Evolutionary conservation across 2,888 invertebrate genomes (phyloP), one percentile per base, ranked within the genome.

Genomic region (Plutella xylostella): DNA sequence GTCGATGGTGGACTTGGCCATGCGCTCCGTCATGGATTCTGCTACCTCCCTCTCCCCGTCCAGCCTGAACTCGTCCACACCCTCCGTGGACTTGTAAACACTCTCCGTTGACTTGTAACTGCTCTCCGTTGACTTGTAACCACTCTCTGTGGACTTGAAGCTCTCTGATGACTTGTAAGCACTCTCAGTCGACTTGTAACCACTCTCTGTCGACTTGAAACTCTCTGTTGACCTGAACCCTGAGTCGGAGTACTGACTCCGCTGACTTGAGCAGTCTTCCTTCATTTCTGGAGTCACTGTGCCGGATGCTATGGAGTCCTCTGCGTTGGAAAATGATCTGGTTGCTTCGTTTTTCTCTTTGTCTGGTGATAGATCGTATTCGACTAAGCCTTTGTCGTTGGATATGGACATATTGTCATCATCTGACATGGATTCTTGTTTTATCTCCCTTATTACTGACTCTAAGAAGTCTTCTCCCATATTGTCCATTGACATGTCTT

Each of bases 381-480:
- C 83, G 0, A 80, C 80, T 39, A 83, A 55, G 0, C 68, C 72
- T 50, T 76, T 80, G 20, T 82, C 80, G 18, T 73, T 72, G 45
- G 66, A 38, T 20, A 22, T 68, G n/a, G n/a, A n/a, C n/a, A n/a
- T n/a, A n/a, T n/a, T n/a, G 0, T 56, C 60, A 2, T 75, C 73
- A 1, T 78, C 82, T 44, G 64, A 69, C 48, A 78, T 58, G 33
- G 64, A 63, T 38, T 77, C 79, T 42, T 76, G 71, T 48, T 80
- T 80, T 5, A 83, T 79, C 52, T 83, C 83, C 48, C 78, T 79
- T 35, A 83, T 80, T 1, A 83, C 72, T 0, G 82, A 78, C 54
- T 83, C 83, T 31, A 83, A 55, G 49, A 83, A 83, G 0, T 82
- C 83, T 22, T 82, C 79, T 1, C 65, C 69, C 30, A 71, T 55